Evolutionary conservation across 2,888 invertebrate genomes (phyloP), one percentile per base, ranked within the genome.

Genomic region (Carabus problematicus): DNA sequence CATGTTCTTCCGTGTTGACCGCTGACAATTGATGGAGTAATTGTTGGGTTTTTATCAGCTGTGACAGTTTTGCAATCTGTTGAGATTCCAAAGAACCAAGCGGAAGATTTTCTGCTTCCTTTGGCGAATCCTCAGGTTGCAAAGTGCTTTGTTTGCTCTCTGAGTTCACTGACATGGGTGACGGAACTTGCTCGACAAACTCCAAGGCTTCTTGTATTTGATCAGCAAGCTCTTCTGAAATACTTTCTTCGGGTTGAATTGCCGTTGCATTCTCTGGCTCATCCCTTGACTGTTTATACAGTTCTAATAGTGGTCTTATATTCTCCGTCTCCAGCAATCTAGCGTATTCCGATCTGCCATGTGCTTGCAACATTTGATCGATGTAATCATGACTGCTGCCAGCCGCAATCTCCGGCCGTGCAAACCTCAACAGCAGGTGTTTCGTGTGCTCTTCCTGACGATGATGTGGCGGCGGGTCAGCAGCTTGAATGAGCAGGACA

Each of bases 381-480:
- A 78, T 76, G 49, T 74, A 75, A 59, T 76, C 75, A 67, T 75
- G 73, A 43, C 72, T 39, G 40, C 47, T 70, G 69, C 69, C 11
- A 71, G 29, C n/a, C 11, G 8, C 7, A n/a, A 3, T 40, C 12
- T 16, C 16, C n/a, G 40, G 14, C n/a, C 12, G 16, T 11, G 6
- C 47, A 39, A 60, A 55, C 8, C 58, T 16, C 12, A 14, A 18
- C 16, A 54, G 6, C 6, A 18, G 54, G 11, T 54, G 54, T 18
- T 14, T 54, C 8, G 8, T n/a, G n/a, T n/a, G 18, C 8, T 54
- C 54, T 7, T 54, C 19, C 19, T 54, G 14, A n/a, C n/a, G n/a
- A n/a, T n/a, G n/a, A n/a, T n/a, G n/a, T n/a, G n/a, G n/a, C n/a
- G 82, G 81, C 39, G 81, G 82, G 75, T 82, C 82, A 29, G 79